Conservation (phyloP, 2,888 invertebrate species). For the Ametastegia equiseti region DNA sequence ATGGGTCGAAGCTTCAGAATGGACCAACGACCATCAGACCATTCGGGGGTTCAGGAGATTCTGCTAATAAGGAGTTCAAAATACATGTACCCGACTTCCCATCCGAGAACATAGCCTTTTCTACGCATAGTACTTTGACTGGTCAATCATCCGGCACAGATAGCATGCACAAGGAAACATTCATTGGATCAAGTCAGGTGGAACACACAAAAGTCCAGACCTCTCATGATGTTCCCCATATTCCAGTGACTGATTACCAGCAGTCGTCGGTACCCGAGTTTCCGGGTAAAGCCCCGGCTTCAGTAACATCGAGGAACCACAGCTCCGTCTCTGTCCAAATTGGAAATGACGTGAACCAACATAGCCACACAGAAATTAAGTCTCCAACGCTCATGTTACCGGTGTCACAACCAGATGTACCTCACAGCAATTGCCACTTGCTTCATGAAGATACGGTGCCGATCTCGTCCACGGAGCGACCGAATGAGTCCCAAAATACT, state of each 20-base stretch:
- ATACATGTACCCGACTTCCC: conserved; percentile 19
- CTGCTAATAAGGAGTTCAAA: not conserved
- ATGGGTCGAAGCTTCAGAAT: not conserved
- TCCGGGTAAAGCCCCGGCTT: not conserved
- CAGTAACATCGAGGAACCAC: not conserved
- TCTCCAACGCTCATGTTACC: not conserved
- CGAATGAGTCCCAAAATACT: not conserved
- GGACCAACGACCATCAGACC: not conserved
- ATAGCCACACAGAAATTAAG: not conserved
- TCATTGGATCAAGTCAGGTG: not conserved
- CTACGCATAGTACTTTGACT: not conserved
- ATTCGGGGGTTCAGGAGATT: not conserved
- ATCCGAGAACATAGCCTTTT: not conserved
- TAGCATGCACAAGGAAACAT: not conserved
- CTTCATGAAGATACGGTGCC: not conserved
- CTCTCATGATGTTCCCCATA: not conserved
- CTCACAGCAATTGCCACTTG: not conserved
- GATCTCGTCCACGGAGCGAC: too few relatives aligned
- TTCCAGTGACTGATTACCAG: not conserved
- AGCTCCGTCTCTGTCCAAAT: not conserved
- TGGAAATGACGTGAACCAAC: not conserved
- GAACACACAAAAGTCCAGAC: not conserved
- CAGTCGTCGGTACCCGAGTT: not conserved
- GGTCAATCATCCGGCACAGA: not conserved
- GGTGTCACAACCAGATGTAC: not conserved